A percentile compares a stretch with the other conserved stretches of the same genome.
These are phyloP conservation scores for Solen grandis DNA, from an alignment of 1,140 invertebrate genomes.

Conservation along the genomic window DNA sequence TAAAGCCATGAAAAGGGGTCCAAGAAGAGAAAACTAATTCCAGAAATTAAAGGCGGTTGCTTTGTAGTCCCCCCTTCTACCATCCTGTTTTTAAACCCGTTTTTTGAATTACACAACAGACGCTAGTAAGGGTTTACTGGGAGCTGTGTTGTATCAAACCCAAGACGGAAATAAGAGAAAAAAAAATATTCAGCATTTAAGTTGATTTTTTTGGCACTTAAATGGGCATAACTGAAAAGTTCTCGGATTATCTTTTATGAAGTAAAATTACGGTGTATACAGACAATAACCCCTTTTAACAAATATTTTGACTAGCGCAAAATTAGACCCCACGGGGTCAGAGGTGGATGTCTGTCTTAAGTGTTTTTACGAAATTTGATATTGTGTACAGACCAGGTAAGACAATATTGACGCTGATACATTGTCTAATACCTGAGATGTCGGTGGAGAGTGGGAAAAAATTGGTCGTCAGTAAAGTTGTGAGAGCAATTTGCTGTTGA, in stretches of 20 bases:
- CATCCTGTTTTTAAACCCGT: background rate
- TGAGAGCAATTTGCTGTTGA: no score
- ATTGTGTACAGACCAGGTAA: conserved; percentile 1
- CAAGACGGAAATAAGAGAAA: conserved; percentile 1
- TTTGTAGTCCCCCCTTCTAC: background rate
- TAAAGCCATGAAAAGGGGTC: background rate
- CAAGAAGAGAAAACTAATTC: background rate
- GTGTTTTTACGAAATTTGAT: conserved; percentile 37
- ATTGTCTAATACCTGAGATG: background rate
- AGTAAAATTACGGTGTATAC: conserved; percentile 8
- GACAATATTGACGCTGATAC: conserved; percentile 19
- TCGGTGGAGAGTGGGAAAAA: background rate
- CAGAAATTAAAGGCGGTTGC: background rate
- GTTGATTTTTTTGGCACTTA: conserved; percentile 10
- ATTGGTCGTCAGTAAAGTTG: background rate
- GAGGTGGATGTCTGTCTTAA: conserved; percentile 11
- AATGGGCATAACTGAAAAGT: no score
- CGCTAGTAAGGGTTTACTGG: background rate
- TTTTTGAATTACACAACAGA: conserved; percentile 1
- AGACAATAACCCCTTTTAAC: conserved; percentile 19
- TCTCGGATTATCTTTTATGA: conserved; percentile 18
- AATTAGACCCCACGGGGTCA: conserved; percentile 21
- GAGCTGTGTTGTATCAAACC: conserved; percentile 10
- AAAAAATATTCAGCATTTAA: conserved; percentile 7
- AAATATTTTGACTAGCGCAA: conserved; percentile 3